Conservation (phyloP, 2,888 invertebrate genomes). For the Steinernema scapterisci region DNA sequence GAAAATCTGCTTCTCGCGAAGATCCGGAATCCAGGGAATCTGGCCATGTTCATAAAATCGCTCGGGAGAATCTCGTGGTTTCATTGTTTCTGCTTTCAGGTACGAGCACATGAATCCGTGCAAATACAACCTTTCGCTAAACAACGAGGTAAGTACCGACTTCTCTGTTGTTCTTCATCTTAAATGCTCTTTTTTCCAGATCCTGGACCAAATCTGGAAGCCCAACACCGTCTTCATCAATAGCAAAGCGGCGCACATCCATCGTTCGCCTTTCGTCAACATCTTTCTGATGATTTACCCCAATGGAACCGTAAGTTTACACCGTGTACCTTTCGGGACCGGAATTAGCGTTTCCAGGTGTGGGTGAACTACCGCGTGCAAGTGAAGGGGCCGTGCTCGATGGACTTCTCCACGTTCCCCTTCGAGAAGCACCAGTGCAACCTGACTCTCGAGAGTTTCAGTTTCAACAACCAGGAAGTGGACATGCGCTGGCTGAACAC, state of each 20-base stretch:
- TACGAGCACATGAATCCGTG: constrained; percentile 63
- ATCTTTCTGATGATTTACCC: constrained; percentile 41
- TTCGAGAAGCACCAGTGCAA: constrained; percentile 37
- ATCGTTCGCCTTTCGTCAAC: constrained; percentile 38
- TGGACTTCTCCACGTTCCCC: constrained; percentile 40
- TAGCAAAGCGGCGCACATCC: constrained; percentile 37
- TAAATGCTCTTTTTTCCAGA: too few relatives aligned
- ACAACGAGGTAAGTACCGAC: constrained; percentile 58
- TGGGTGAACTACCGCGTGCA: constrained; percentile 42
- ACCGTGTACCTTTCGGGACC: too few relatives aligned
- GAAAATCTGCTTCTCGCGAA: too few relatives aligned
- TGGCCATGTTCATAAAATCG: too few relatives aligned
- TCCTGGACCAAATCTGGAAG: constrained; percentile 65
- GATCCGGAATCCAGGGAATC: too few relatives aligned
- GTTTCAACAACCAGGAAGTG: constrained; percentile 51
- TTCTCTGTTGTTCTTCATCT: too few relatives aligned
- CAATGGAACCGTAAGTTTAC: constrained; percentile 25
- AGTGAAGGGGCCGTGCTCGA: constrained; percentile 41
- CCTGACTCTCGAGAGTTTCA: constrained; percentile 43
- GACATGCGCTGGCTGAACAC: constrained; percentile 64
- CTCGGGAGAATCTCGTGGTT: too few relatives aligned
- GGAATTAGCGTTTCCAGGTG: too few relatives aligned
- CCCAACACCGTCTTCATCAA: constrained; percentile 48
- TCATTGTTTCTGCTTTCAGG: too few relatives aligned
- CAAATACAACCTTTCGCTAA: constrained; percentile 62